Percentiles rank a stretch among this genome's conserved stretches.
Conservation (phyloP, 2,113 vertebrate genomes). For the Grammomys dolichurus region DNA sequence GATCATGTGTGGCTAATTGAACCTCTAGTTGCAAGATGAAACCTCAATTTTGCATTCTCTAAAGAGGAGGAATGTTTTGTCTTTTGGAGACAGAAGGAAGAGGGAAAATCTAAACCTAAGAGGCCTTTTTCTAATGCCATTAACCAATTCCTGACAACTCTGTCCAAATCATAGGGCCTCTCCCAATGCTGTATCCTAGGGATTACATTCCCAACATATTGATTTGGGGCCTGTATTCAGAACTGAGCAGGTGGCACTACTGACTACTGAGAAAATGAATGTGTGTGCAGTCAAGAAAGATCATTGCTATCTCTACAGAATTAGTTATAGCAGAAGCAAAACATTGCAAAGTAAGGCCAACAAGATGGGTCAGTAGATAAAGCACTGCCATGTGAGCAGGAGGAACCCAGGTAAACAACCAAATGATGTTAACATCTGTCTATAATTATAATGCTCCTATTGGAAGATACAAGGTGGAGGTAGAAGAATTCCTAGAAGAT, state of each 20-base stretch:
- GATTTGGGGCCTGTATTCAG: background rate
- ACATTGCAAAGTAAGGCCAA: background rate
- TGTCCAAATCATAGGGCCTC: background rate
- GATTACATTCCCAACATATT: background rate
- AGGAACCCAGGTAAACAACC: background rate
- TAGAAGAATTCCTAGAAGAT: background rate
- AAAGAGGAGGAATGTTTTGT: background rate
- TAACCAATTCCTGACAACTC: background rate
- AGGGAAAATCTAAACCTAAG: background rate
- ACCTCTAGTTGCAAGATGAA: background rate
- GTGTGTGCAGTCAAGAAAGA: background rate
- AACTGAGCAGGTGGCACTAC: no score
- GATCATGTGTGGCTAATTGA: background rate
- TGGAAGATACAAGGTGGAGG: background rate
- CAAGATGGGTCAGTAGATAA: background rate
- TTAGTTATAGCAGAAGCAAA: background rate
- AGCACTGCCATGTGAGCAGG: background rate
- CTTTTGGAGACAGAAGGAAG: background rate
- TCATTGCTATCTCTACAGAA: background rate
- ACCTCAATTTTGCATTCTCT: background rate
- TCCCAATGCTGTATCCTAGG: background rate
- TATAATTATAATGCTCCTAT: background rate
- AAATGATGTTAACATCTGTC: background rate
- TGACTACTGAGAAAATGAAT: background rate
- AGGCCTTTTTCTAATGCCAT: background rate